Conservation (phyloP, 1,140 invertebrate genomes). For the Leptopilina clavipes region DNA sequence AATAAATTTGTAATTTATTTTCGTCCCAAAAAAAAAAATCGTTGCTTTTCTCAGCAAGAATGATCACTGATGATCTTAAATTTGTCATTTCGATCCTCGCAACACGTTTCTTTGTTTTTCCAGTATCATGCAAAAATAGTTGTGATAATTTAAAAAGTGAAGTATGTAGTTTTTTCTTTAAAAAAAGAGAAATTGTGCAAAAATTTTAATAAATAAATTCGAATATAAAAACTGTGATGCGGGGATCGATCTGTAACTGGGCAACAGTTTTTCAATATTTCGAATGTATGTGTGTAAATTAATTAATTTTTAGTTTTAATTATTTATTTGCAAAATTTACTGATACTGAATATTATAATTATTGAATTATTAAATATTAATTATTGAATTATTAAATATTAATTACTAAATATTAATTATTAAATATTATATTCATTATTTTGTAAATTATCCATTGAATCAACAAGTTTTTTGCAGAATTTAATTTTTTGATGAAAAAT, state of each 20-base stretch:
- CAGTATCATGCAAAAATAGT: not conserved
- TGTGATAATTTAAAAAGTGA: not conserved
- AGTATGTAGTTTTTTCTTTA: not conserved
- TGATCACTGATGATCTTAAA: conserved; percentile 15
- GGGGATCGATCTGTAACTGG: not conserved
- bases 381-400: not conserved
- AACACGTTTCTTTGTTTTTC: not conserved
- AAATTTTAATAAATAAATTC: not conserved
- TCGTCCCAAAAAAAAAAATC: not conserved
- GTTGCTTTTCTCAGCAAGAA: not conserved
- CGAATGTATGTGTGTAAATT: too few relatives aligned
- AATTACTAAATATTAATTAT: not conserved
- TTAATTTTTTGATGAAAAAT: too few relatives aligned
- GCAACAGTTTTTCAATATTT: not conserved
- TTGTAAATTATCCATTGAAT: too few relatives aligned
- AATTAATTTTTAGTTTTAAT: not conserved
- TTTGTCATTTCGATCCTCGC: conserved; percentile 3
- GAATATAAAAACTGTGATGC: conserved; percentile 1
- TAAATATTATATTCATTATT: too few relatives aligned
- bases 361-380: not conserved
- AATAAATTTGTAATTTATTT: not conserved
- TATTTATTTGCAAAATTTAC: not conserved
- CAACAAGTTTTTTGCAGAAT: not conserved
- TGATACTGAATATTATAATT: not conserved
- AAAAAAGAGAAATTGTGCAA: not conserved